Conservation (phyloP, 2,888 invertebrate genomes). For the Oscheius sp. region DNA sequence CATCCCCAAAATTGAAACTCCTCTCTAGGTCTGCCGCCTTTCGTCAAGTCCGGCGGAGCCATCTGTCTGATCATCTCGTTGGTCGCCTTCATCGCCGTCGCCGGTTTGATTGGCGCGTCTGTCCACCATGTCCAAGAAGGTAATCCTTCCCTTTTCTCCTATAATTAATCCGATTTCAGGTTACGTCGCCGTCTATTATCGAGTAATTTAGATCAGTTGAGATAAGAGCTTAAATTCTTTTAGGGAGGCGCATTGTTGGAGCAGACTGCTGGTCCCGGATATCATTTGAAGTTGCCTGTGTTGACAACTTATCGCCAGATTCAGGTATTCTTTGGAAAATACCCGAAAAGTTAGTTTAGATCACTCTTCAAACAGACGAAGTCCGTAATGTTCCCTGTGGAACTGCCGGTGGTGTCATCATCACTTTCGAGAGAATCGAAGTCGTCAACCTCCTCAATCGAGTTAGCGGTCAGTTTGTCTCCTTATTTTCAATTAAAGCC, state of each 20-base stretch:
- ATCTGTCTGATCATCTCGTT: not conserved
- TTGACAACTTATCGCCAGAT: slow-evolving; percentile 25
- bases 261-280: slow-evolving; percentile 21
- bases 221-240: not conserved
- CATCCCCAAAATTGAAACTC: too few species aligned
- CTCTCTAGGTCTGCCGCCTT: not conserved
- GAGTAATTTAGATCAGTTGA: not conserved
- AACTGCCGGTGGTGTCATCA: slow-evolving; percentile 32
- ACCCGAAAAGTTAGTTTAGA: not conserved
- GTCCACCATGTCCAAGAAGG: slow-evolving; percentile 23
- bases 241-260: slow-evolving; percentile 21
- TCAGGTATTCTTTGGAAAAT: not conserved
- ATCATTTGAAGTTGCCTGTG: slow-evolving; percentile 13
- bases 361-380: slow-evolving; percentile 27
- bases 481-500: too few species aligned
- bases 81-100: not conserved
- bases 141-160: too few species aligned
- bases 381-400: slow-evolving; percentile 27
- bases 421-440: slow-evolving; percentile 33
- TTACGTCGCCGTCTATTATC: slow-evolving; percentile 19
- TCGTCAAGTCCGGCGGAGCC: not conserved
- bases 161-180: too few species aligned
- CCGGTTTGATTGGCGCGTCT: not conserved
- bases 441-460: slow-evolving; percentile 21
- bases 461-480: slow-evolving; percentile 24